phyloP scores from a whole-genome alignment of 2,797 vertebrate genomes.

The Dendrocincla fuliginosa region DNA sequence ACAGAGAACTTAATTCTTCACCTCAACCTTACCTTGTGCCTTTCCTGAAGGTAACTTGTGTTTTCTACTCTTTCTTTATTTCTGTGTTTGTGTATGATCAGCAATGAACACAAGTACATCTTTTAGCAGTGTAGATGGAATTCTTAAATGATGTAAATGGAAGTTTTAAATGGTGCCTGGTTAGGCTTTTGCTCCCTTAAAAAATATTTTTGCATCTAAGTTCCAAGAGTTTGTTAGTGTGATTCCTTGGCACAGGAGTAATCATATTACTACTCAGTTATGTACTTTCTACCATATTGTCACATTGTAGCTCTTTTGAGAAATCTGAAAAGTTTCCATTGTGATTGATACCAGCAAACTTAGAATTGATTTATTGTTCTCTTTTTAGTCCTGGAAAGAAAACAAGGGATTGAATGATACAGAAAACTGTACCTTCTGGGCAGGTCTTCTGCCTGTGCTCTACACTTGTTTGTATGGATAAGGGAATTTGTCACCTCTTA shows the following conservation, averaged over 20 bases:
- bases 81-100: neutral
- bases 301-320: neutral
- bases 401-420: neutral
- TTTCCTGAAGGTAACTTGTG: constrained; percentile 92
- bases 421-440: neutral
- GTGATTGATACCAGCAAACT: neutral
- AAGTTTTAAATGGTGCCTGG: neutral
- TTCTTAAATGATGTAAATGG: neutral
- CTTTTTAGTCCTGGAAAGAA: neutral
- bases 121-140: neutral
- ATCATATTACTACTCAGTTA: neutral
- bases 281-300: neutral
- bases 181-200: neutral
- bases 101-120: neutral
- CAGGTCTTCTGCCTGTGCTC: neutral
- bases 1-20: constrained; percentile 96
- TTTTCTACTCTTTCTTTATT: neutral
- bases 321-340: neutral
- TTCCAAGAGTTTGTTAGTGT: neutral
- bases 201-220: neutral
- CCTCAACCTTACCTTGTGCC: constrained; percentile 99
- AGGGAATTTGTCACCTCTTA: neutral
- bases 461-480: neutral
- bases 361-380: neutral
- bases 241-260: neutral